Conservation (phyloP, 1,140 invertebrate species). For the Notospermus geniculatus region DNA sequence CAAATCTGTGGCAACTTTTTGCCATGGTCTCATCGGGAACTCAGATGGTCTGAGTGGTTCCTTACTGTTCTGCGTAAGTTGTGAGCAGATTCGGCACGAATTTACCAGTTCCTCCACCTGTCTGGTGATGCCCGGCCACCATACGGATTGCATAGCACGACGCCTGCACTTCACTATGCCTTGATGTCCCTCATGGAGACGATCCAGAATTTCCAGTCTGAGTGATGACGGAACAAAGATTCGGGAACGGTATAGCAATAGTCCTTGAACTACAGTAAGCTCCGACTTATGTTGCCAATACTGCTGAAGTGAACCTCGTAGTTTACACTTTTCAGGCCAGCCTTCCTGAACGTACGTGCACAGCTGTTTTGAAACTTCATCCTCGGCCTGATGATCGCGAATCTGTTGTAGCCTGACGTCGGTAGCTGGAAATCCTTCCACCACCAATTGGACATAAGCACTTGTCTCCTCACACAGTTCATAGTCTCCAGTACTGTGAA, state of each 20-base stretch:
- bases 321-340: constrained; percentile 8
- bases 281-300: constrained; percentile 8
- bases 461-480: constrained; percentile 10
- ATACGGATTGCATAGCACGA: constrained; percentile 18
- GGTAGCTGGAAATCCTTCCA: constrained; percentile 7
- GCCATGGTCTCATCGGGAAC: constrained; percentile 18
- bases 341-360: constrained; percentile 5
- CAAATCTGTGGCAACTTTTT: constrained; percentile 18
- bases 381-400: constrained; percentile 7
- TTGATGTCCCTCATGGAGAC: constrained; percentile 23
- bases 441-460: constrained; percentile 5
- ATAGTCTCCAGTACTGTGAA: background rate
- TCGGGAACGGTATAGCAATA: constrained; percentile 6
- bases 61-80: background rate
- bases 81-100: constrained; percentile 10
- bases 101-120: constrained; percentile 10
- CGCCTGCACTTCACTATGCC: constrained; percentile 21
- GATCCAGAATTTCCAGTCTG: constrained; percentile 9
- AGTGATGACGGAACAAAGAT: constrained; percentile 7
- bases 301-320: constrained; percentile 8
- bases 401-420: constrained; percentile 14
- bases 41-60: constrained; percentile 1
- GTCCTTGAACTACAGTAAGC: constrained; percentile 12
- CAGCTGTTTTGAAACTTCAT: constrained; percentile 11
- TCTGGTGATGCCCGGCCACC: constrained; percentile 23